Evolutionary conservation across 2,797 vertebrate species (phyloP).

Genomic region (Arnoldichthys spilopterus): DNA sequence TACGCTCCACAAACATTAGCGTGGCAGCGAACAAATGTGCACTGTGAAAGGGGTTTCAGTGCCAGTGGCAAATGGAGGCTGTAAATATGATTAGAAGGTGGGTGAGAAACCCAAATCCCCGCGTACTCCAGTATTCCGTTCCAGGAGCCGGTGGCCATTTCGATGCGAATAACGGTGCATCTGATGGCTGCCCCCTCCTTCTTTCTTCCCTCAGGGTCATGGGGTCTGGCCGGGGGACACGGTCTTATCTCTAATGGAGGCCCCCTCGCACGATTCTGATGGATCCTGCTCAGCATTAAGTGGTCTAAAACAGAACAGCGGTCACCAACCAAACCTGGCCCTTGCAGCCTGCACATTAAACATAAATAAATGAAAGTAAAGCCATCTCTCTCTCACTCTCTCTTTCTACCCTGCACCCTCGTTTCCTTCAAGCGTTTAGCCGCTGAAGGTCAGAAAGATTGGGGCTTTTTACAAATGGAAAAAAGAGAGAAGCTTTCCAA

Average conservation of each 20-base stretch:
- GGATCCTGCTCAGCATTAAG: conserved; percentile 55
- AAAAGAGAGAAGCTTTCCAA: conserved; percentile 52
- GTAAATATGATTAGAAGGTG: conserved; percentile 34
- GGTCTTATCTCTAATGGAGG: conserved; percentile 57
- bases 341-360: conserved; percentile 58
- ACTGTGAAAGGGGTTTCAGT: conserved; percentile 31
- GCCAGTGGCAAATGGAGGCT: conserved; percentile 18
- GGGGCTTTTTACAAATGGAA: conserved; percentile 62
- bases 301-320: conserved; percentile 54
- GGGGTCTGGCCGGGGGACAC: conserved; percentile 30
- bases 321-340: conserved; percentile 37
- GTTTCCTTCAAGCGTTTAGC: conserved; percentile 50
- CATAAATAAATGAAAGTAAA: conserved; percentile 68
- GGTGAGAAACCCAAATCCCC: conserved; percentile 10
- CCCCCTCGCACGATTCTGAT: conserved; percentile 49
- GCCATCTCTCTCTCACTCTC: conserved; percentile 49
- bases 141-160: conserved; percentile 25
- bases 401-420: conserved; percentile 11
- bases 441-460: conserved; percentile 60
- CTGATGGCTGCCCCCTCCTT: conserved; percentile 20
- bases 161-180: conserved; percentile 33
- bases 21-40: not conserved
- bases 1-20: not conserved
- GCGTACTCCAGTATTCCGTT: conserved; percentile 6
- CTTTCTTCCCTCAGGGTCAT: conserved; percentile 38